Percentiles rank a stretch among this genome's conserved stretches.
These are phyloP conservation scores for Epinephelus fuscoguttatus DNA, from an alignment of 2,113 vertebrate species.

Conservation along the genomic window DNA sequence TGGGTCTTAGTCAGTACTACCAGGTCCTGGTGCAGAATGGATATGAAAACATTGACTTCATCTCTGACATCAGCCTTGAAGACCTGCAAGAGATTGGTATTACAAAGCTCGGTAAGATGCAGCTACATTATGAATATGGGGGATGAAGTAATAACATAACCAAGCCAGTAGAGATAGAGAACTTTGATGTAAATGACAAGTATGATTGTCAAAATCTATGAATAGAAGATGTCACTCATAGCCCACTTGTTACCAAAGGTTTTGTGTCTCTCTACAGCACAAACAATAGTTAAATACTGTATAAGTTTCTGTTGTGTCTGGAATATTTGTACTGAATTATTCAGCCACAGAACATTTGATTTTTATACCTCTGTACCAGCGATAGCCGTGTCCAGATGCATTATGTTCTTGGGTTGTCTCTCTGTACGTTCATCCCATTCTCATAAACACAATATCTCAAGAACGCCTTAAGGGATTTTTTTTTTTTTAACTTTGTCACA, in stretches of 20 bases:
- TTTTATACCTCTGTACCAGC: no score
- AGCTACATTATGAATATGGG: neutral
- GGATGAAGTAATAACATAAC: neutral
- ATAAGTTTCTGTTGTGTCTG: neutral
- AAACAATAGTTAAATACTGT: neutral
- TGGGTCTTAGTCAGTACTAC: slow-evolving; percentile 97
- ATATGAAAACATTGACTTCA: slow-evolving; percentile 98
- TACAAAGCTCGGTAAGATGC: slow-evolving; percentile 83
- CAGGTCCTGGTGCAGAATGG: slow-evolving; percentile 97
- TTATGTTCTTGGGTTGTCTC: no score
- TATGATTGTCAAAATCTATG: neutral
- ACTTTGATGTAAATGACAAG: neutral
- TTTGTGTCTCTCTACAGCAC: neutral
- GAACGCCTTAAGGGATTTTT: no score
- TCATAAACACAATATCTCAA: no score
- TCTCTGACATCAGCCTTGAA: slow-evolving; percentile 97
- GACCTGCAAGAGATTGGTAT: slow-evolving; percentile 98
- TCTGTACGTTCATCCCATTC: no score
- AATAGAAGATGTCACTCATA: neutral
- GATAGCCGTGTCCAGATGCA: no score
- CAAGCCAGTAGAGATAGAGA: neutral
- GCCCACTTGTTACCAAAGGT: neutral
- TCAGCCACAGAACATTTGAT: neutral
- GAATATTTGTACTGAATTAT: neutral
- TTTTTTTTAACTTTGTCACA: no score